A percentile compares a stretch with the other conserved stretches of the same genome.
phyloP scores from a whole-genome alignment of 2,888 invertebrate genomes.

The Cryptus armator region DNA sequence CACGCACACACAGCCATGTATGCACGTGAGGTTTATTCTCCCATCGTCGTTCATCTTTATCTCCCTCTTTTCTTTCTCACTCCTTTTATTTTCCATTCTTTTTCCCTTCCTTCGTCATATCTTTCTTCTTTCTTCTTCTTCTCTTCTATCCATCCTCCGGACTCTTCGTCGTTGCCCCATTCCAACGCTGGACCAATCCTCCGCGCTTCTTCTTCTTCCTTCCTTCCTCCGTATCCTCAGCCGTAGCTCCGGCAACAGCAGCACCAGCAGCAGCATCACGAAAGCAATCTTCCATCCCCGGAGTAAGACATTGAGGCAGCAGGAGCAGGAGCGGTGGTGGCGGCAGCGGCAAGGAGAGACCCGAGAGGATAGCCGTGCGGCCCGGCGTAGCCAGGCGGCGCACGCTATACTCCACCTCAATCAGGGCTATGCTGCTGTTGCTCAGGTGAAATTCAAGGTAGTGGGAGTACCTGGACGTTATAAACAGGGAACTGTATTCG shows the following conservation, averaged over 20 bases:
- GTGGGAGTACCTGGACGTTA: slow-evolving; percentile 82
- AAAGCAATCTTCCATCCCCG: slow-evolving; percentile 82
- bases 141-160: slow-evolving; percentile 38
- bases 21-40: slow-evolving; percentile 44
- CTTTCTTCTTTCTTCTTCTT: slow-evolving; percentile 38
- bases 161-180: slow-evolving; percentile 41
- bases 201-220: slow-evolving; percentile 52
- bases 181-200: slow-evolving; percentile 48
- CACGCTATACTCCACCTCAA: slow-evolving; percentile 82
- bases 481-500: slow-evolving; percentile 83
- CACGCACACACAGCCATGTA: not conserved
- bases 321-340: slow-evolving; percentile 68
- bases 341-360: slow-evolving; percentile 38
- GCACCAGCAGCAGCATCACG: slow-evolving; percentile 68
- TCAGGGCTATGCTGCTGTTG: slow-evolving; percentile 79
- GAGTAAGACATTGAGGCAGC: slow-evolving; percentile 85
- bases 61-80: slow-evolving; percentile 41
- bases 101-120: slow-evolving; percentile 20
- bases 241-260: slow-evolving; percentile 18
- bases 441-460: slow-evolving; percentile 74
- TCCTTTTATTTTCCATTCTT: slow-evolving; percentile 29
- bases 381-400: slow-evolving; percentile 54
- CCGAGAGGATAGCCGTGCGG: slow-evolving; percentile 35
- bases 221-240: slow-evolving; percentile 56
- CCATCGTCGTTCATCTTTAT: slow-evolving; percentile 55